Evolutionary conservation across 1,140 invertebrate species (phyloP).

Genomic region (Chrysomallon squamiferum): DNA sequence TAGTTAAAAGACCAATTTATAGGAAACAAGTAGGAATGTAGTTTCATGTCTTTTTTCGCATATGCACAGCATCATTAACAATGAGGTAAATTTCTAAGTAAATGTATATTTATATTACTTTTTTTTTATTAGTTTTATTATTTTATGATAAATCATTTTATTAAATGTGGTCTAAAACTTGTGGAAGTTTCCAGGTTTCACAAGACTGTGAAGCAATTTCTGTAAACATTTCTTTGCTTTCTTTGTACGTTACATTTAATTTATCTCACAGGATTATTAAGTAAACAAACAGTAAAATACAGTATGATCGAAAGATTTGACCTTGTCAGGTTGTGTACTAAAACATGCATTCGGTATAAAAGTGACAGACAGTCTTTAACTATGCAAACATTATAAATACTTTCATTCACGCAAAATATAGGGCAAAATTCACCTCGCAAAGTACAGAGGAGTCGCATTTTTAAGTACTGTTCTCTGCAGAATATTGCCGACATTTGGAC

Average conservation of each 20-base stretch:
- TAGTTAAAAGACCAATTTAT: neutral
- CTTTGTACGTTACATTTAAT: neutral
- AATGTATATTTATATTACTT: neutral
- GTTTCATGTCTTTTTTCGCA: too few relatives aligned
- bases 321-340: neutral
- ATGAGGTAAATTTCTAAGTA: too few relatives aligned
- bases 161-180: neutral
- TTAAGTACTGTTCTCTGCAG: constrained; percentile 8
- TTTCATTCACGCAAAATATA: neutral
- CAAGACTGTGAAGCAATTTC: neutral
- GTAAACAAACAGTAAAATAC: neutral
- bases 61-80: too few relatives aligned
- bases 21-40: too few relatives aligned
- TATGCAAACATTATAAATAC: neutral
- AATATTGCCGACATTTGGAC: neutral
- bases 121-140: neutral
- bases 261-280: neutral
- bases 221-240: neutral
- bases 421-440: constrained; percentile 5
- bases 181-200: neutral
- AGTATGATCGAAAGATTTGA: neutral
- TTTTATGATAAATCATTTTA: neutral
- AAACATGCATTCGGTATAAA: neutral
- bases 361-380: neutral
- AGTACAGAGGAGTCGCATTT: constrained; percentile 7